Percentiles rank a stretch among this genome's conserved stretches.
Conservation (phyloP, 2,113 vertebrate species). For the Apaloderma vittatum region DNA sequence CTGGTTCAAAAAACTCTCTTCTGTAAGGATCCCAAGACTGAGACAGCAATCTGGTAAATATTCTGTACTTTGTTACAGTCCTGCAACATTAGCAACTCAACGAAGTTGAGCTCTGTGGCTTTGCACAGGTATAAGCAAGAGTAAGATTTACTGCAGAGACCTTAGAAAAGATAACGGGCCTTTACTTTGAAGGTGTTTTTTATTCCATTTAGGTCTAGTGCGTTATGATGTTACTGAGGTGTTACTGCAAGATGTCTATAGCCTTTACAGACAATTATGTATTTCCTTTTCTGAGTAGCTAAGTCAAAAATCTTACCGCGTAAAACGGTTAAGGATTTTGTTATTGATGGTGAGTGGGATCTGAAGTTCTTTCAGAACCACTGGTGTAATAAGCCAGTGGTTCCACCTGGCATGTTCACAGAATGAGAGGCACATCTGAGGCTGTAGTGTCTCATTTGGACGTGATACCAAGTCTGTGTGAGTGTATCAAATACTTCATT, state of each 20-base stretch:
- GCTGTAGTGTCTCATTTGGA: not conserved
- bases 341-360: not conserved
- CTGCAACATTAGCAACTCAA: not conserved
- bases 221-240: not conserved
- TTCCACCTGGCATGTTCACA: not conserved
- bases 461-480: not conserved
- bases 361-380: not conserved
- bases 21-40: not conserved
- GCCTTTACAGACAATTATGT: not conserved
- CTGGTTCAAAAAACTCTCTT: not conserved
- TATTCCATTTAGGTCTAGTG: not conserved
- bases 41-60: not conserved
- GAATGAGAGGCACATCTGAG: not conserved
- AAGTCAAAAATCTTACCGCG: not conserved
- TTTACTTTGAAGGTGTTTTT: not conserved
- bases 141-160: not conserved
- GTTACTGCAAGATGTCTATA: not conserved
- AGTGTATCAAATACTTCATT: constrained; percentile 55
- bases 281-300: not conserved
- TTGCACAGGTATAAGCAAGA: not conserved
- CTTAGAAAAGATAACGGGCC: not conserved
- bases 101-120: not conserved
- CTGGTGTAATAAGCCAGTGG: not conserved
- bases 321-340: not conserved
- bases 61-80: not conserved